phyloP scores from a whole-genome alignment of 2,888 invertebrate genomes.

The Tetramorium bicarinatum region DNA sequence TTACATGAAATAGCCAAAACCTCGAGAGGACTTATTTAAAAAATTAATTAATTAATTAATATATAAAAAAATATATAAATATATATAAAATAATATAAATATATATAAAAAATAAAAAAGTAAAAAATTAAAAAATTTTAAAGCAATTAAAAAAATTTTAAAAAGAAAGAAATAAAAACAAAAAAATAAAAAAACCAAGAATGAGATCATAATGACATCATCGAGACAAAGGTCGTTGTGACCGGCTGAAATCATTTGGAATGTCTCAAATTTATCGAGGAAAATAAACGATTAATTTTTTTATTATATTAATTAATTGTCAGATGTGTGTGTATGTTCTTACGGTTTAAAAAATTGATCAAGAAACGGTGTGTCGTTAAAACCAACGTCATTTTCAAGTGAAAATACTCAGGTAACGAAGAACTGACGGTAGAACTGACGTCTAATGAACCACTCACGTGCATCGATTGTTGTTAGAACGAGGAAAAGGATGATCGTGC shows the following conservation, averaged over 20 bases:
- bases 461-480: slow-evolving; percentile 1
- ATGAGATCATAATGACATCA: no score
- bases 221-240: no score
- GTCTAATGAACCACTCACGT: slow-evolving; percentile 22
- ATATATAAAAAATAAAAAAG: no score
- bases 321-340: neutral
- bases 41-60: no score
- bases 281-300: neutral
- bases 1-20: no score
- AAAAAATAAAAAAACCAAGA: no score
- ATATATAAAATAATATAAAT: no score
- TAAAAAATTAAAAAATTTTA: no score
- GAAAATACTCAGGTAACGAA: neutral
- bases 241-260: neutral
- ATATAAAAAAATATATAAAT: no score
- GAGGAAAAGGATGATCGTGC: neutral
- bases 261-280: neutral
- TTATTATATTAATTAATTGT: neutral
- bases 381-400: neutral
- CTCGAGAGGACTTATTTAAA: no score
- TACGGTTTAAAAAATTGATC: neutral
- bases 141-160: no score
- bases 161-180: no score
- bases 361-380: neutral
- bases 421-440: neutral